Base-by-base conservation (phyloP, 2,113 vertebrate species). In the Embiotoca jacksoni region DNA sequence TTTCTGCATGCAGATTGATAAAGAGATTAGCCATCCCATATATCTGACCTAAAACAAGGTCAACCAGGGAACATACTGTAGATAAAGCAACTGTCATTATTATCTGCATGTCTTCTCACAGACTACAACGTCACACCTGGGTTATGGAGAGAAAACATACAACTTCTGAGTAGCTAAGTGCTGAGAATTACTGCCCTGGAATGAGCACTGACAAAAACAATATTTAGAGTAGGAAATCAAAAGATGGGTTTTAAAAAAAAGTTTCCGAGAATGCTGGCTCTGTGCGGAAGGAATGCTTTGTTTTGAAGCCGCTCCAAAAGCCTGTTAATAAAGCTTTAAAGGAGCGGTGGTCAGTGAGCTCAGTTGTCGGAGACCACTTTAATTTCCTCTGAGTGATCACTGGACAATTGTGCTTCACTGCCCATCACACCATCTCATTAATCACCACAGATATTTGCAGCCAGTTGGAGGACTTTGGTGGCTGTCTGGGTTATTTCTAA, bases 1-100 rank as follows among this genome's bases (percentile, higher is more conserved):
- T 78, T 80, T 74, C 73, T 78, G 86, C 77, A 75, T 63, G 75
- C 66, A 76, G 88, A 82, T 84, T 85, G 81, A 89, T 84, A 74
- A 74, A 88, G 81, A 83, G 82, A 89, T 91, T 82, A 90, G 50
- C 50, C 13, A 44, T 74, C 80, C 46, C 67, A 69, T 59, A 37
- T 6, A 31, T 79, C 56, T 78, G 80, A 87, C 72, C 85, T 84
- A 31, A 85, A 61, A 77, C 72, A 81, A 86, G 74, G 77, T 88
- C 66, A 68, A 54, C 7, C 44, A 16, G 78, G 73, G 35, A 78
- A 66, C 63, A 75, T 37, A 59, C 14, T 55, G 64, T 58, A 72
- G 72, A 41, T 77, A 35, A 30, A 57, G 41, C 11, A 9, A 15
- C 47, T 49, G 36, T 79, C 33, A 10, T 46, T 3, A 49, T 75